A percentile compares a stretch with the other conserved stretches of the same genome.
These are phyloP conservation scores for Caenorhabditis latens DNA, from an alignment of 1,140 invertebrate species.

Conservation along the genomic window DNA sequence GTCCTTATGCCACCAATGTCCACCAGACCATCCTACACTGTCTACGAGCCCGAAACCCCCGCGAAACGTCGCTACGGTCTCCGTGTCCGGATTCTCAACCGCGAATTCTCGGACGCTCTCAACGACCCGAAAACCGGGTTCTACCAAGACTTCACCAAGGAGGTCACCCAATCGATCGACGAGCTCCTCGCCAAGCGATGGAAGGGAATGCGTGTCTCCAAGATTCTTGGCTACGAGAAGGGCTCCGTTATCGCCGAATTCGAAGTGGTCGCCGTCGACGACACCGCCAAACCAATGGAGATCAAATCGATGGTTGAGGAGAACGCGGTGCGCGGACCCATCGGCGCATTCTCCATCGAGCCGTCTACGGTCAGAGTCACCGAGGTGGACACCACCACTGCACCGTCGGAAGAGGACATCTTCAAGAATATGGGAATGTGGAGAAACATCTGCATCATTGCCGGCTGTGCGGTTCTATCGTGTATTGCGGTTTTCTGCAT, in stretches of 20 bases:
- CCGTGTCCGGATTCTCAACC: constrained; percentile 66
- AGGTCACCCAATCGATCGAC: constrained; percentile 61
- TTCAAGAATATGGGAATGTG: constrained; percentile 15
- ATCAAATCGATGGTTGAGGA: constrained; percentile 65
- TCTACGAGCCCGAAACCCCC: constrained; percentile 35
- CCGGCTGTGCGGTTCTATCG: background rate
- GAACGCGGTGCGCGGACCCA: constrained; percentile 62
- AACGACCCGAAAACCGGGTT: constrained; percentile 59
- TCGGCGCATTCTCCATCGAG: constrained; percentile 64
- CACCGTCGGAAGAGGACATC: constrained; percentile 5
- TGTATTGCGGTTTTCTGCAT: constrained; percentile 28
- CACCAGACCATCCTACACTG: constrained; percentile 4
- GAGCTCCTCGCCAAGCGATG: constrained; percentile 53
- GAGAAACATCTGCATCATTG: constrained; percentile 52
- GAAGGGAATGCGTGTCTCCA: constrained; percentile 63
- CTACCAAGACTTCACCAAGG: constrained; percentile 64
- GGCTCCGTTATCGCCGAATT: constrained; percentile 67
- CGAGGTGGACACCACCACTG: constrained; percentile 50
- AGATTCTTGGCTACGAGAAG: constrained; percentile 60
- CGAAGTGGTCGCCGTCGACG: constrained; percentile 59
- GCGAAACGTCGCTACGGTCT: constrained; percentile 62
- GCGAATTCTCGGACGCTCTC: constrained; percentile 66
- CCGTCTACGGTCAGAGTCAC: constrained; percentile 64
- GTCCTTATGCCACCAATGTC: constrained; percentile 44
- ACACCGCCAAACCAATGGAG: constrained; percentile 62